These are phyloP conservation scores for Bryconaethiops microstoma DNA, from an alignment of 2,797 vertebrate species.

Conservation along the genomic window DNA sequence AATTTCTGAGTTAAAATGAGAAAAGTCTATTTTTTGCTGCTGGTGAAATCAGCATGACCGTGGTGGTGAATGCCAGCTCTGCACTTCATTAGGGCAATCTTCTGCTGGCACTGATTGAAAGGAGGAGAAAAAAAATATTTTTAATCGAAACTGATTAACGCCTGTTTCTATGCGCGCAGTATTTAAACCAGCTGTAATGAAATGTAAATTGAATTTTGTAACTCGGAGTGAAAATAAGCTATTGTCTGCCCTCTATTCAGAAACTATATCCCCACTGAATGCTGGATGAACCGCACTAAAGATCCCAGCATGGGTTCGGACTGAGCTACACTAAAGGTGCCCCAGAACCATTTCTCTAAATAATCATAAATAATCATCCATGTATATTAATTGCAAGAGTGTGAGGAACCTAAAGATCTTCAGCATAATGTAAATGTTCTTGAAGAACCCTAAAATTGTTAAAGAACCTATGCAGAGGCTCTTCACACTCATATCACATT, in stretches of 20 bases:
- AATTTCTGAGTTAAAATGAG: not conserved
- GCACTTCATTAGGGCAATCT: slow-evolving; percentile 5
- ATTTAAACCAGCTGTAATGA: slow-evolving; percentile 10
- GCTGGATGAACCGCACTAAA: not conserved
- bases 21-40: slow-evolving; percentile 7
- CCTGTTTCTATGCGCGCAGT: not conserved
- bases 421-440: too few relatives aligned
- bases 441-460: too few relatives aligned
- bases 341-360: too few relatives aligned
- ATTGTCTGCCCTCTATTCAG: not conserved
- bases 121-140: not conserved
- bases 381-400: too few relatives aligned
- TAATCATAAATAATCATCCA: too few relatives aligned
- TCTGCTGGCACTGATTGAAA: slow-evolving; percentile 1
- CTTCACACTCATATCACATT: too few relatives aligned
- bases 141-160: slow-evolving; percentile 4
- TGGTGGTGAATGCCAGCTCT: not conserved
- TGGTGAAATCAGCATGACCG: not conserved
- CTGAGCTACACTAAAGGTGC: too few relatives aligned
- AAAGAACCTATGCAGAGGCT: too few relatives aligned
- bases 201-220: slow-evolving; percentile 13
- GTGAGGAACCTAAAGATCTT: too few relatives aligned
- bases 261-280: not conserved
- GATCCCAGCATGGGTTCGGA: not conserved
- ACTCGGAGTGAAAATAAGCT: not conserved